Conservation (phyloP, 2,797 vertebrate genomes). For the Anguilla anguilla region DNA sequence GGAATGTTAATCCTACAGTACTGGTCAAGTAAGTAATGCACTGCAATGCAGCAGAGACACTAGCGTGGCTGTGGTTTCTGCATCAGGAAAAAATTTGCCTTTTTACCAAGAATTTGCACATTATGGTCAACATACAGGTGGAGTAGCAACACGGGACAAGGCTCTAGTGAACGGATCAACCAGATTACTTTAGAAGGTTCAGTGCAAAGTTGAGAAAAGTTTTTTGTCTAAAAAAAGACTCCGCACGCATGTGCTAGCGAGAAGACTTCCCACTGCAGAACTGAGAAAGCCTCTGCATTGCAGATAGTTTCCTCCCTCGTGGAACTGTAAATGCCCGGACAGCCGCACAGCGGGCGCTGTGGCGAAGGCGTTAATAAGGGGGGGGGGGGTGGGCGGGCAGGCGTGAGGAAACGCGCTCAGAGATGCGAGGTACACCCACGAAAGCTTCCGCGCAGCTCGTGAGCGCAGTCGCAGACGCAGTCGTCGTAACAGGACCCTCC, state of each 20-base stretch:
- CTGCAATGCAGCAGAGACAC: constrained; percentile 66
- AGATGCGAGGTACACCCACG: neutral
- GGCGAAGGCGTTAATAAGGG: neutral
- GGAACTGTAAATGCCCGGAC: neutral
- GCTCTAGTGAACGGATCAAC: neutral
- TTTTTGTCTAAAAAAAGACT: neutral
- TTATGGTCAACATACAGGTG: neutral
- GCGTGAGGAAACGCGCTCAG: neutral
- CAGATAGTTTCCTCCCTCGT: neutral
- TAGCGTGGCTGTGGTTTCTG: constrained; percentile 42
- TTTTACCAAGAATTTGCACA: neutral
- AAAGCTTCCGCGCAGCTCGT: neutral
- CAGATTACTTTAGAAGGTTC: neutral
- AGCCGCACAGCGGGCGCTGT: neutral
- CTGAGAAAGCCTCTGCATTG: neutral
- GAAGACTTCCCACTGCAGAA: neutral
- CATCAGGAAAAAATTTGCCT: constrained; percentile 18
- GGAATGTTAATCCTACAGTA: constrained; percentile 28
- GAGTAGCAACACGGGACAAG: neutral
- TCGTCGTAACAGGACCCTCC: neutral
- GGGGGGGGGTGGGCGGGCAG: neutral
- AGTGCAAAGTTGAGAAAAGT: neutral
- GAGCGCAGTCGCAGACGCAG: neutral
- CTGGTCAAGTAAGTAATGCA: constrained; percentile 39
- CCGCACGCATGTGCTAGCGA: neutral